A percentile compares a stretch with the other conserved stretches of the same genome.
These are phyloP conservation scores for Drosophila koepferae DNA, from an alignment of 2,888 invertebrate species.

Conservation along the genomic window DNA sequence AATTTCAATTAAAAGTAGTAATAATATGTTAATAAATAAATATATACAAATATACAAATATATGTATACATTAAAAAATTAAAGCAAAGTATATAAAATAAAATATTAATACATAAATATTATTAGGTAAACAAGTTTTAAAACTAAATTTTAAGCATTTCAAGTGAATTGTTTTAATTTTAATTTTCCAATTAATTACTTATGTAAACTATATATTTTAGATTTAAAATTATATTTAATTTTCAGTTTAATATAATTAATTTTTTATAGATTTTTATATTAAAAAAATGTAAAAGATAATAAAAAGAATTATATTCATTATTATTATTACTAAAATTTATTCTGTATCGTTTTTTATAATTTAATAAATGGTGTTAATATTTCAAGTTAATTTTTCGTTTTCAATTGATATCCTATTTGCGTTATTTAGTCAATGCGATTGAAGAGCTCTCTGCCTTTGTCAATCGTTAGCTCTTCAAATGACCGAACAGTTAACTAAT, in stretches of 20 bases:
- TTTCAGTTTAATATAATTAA: too few relatives aligned
- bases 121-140: too few relatives aligned
- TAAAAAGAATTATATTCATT: too few relatives aligned
- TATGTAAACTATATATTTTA: too few relatives aligned
- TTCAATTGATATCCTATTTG: not conserved
- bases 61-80: not conserved
- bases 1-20: not conserved
- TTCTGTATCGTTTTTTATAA: not conserved
- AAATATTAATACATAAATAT: too few relatives aligned
- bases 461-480: not conserved
- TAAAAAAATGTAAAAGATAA: too few relatives aligned
- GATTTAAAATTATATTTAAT: too few relatives aligned
- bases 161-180: too few relatives aligned
- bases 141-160: too few relatives aligned
- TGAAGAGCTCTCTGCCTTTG: not conserved
- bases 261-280: too few relatives aligned
- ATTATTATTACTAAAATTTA: too few relatives aligned
- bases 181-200: too few relatives aligned
- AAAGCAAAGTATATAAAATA: not conserved
- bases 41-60: not conserved
- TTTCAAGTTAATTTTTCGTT: not conserved
- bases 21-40: not conserved
- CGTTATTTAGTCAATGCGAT: not conserved
- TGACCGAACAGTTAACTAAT: constrained; percentile 11
- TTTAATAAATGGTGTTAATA: not conserved